A percentile compares a stretch with the other conserved stretches of the same genome.
Evolutionary conservation across 2,797 vertebrate species (phyloP).

Genomic region (Eptatretus atami): DNA sequence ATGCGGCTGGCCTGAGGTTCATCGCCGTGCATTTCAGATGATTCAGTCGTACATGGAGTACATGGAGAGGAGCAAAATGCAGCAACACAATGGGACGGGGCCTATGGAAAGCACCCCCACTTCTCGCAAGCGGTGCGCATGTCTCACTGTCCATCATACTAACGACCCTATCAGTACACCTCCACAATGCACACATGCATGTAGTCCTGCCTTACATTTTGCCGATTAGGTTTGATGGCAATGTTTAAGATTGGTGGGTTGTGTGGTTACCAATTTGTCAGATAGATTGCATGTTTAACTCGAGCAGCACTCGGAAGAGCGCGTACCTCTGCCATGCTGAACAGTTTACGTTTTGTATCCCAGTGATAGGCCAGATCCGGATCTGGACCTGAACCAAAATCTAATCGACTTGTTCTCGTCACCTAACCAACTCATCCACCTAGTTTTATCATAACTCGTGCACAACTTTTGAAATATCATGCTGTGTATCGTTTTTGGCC

Average conservation of each 20-base stretch:
- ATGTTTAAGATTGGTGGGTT: background rate
- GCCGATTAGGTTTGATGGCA: background rate
- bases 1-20: background rate
- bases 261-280: too few relatives aligned
- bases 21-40: slow-evolving; percentile 28
- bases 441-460: too few relatives aligned
- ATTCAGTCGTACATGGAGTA: slow-evolving; percentile 92
- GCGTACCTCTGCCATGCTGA: too few relatives aligned
- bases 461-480: too few relatives aligned
- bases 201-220: background rate
- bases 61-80: slow-evolving; percentile 77
- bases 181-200: background rate
- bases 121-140: background rate
- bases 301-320: too few relatives aligned
- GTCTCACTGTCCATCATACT: background rate
- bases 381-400: too few relatives aligned
- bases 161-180: background rate
- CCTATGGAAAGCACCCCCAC: slow-evolving; percentile 31
- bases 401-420: too few relatives aligned
- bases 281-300: too few relatives aligned
- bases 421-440: too few relatives aligned
- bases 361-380: too few relatives aligned
- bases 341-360: too few relatives aligned
- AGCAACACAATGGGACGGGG: slow-evolving; percentile 41
- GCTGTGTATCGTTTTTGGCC: too few relatives aligned